Base-by-base conservation (phyloP, 2,797 vertebrate species). In the Diceros bicornis region DNA sequence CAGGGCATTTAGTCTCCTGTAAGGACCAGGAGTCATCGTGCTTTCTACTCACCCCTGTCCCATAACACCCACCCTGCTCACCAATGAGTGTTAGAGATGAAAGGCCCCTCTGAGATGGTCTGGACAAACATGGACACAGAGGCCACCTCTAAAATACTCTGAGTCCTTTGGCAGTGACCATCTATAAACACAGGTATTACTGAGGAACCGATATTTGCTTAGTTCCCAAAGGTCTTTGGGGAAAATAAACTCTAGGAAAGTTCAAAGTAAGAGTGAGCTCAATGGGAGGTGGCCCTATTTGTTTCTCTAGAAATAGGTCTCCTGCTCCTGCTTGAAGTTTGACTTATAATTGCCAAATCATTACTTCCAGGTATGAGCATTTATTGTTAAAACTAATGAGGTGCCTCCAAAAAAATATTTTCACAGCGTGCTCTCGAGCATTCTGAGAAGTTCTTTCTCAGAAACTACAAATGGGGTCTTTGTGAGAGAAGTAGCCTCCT, bases 311-410 rank as follows among this genome's bases (percentile, higher is more conserved):
- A 96, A 90, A 44, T 59, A 74, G 41, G 50, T 62, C 23, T 91
- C 55, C 71, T 32, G 32, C 23, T 34, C 66, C 59, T 44, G 74
- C 52, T 88, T 62, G 71, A 94, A 97, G 66, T 88, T 89, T 85
- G 75, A 93, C 84, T 92, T 69, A n/a, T 64, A 95, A 95, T 59
- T 96, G 72, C 79, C 61, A 96, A 92, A 95, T 94, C 68, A 88
- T 89, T 97, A 83, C 66, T 89, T 96, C 83, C 61, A 78, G 64
- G 85, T 75, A 89, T 74, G 61, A 97, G 44, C 44, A 94, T 97
- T 92, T 93, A 77, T 87, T 97, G 83, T 93, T 66, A 61, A 92
- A 96, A 92, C 74, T 96, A 97, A 97, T 90, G 83, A 96, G 62
- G 52, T 91, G 21, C 81, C 69, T 96, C 91, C 25, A 68, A 96